Conservation (phyloP, 2,113 vertebrate species). For the Pygathrix nemaeus region DNA sequence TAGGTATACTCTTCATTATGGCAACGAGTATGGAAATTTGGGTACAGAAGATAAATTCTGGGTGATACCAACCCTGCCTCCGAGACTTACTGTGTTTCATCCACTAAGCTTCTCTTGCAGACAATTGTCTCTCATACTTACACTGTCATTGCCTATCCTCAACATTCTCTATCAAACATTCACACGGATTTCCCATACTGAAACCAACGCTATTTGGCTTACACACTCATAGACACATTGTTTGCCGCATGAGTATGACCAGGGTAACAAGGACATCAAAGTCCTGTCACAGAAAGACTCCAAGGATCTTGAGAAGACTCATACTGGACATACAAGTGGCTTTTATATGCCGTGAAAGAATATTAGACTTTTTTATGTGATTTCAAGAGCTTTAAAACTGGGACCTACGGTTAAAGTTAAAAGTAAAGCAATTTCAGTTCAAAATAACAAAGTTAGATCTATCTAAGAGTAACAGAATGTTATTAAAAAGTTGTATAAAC, state of each 20-base stretch:
- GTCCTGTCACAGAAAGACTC: not conserved
- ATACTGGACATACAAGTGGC: not conserved
- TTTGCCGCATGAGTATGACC: not conserved
- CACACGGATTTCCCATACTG: not conserved
- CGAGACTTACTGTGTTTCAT: not conserved
- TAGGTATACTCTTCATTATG: not conserved
- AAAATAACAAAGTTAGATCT: not conserved
- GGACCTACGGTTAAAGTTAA: not conserved
- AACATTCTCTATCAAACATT: not conserved
- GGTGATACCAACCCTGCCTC: not conserved
- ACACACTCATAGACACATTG: not conserved
- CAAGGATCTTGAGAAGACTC: not conserved
- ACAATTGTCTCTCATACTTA: not conserved
- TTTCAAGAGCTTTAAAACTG: not conserved
- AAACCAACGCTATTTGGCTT: not conserved
- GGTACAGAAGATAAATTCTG: not conserved
- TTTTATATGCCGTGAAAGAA: not conserved
- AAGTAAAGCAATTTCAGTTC: not conserved
- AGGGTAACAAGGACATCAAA: not conserved
- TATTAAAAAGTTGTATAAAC: not conserved
- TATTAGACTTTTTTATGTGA: not conserved
- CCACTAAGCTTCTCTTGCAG: not conserved
- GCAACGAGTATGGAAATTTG: not conserved
- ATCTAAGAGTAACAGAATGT: not conserved
- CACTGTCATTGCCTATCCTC: not conserved